These are phyloP conservation scores for Athalia circularis DNA, from an alignment of 2,888 invertebrate species.

Conservation along the genomic window DNA sequence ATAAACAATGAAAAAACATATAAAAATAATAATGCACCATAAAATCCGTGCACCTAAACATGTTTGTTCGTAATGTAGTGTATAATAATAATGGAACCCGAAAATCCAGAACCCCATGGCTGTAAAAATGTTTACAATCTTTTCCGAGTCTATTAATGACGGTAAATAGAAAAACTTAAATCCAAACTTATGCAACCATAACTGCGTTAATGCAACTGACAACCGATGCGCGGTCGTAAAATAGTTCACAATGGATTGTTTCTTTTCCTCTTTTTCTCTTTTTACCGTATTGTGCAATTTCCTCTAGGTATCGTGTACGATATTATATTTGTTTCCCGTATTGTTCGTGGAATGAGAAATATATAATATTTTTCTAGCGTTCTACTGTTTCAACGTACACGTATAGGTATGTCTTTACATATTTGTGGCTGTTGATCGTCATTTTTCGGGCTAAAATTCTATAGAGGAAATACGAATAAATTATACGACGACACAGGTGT, in stretches of 20 bases:
- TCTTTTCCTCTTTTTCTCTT: constrained; percentile 8
- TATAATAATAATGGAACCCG: constrained; percentile 26
- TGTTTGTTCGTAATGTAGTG: neutral
- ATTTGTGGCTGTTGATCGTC: too few species aligned
- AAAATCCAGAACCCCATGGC: constrained; percentile 52
- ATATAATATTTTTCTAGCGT: too few species aligned
- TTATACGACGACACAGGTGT: too few species aligned
- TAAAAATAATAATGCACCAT: constrained; percentile 65
- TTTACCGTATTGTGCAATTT: constrained; percentile 29
- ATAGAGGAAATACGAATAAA: too few species aligned
- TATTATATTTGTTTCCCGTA: neutral
- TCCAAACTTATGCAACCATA: neutral
- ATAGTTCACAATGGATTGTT: constrained; percentile 41
- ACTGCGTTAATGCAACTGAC: constrained; percentile 26
- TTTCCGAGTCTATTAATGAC: neutral
- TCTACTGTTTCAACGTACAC: neutral
- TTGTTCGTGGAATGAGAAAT: too few species aligned
- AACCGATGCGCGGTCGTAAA: constrained; percentile 37
- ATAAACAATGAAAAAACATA: constrained; percentile 64
- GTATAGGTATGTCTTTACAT: too few species aligned
- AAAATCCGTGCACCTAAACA: constrained; percentile 47
- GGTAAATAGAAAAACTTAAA: neutral
- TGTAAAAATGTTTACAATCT: constrained; percentile 20
- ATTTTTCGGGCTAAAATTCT: too few species aligned
- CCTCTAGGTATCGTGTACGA: constrained; percentile 6